Percentiles rank a stretch among this genome's conserved stretches.
Conservation (phyloP, 2,113 vertebrate species). For the Carlito syrichta region DNA sequence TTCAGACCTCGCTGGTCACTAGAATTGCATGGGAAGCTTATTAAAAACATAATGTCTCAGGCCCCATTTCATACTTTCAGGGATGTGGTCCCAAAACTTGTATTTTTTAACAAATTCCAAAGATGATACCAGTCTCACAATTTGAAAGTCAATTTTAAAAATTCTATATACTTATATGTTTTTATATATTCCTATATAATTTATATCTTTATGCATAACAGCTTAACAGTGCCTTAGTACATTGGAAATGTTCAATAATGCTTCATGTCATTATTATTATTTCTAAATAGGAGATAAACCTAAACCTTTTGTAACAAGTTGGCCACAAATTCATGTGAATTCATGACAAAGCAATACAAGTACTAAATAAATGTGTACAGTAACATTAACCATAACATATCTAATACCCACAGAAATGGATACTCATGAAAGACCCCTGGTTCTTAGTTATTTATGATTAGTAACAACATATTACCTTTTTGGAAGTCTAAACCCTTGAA, state of each 20-base stretch:
- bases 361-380: neutral
- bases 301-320: neutral
- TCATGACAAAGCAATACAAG: slow-evolving; percentile 12
- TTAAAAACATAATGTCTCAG: neutral
- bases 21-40: neutral
- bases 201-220: neutral
- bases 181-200: neutral
- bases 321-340: neutral
- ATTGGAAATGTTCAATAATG: slow-evolving; percentile 1
- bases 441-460: slow-evolving; percentile 21
- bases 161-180: no score
- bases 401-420: neutral
- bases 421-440: neutral
- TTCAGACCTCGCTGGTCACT: neutral
- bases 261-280: slow-evolving; percentile 15
- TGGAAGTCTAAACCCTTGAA: slow-evolving; percentile 5
- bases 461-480: neutral
- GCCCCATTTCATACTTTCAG: neutral
- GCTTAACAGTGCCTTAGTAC: neutral
- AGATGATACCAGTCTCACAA: neutral
- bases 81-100: neutral
- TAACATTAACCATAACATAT: neutral
- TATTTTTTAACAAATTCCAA: slow-evolving; percentile 18
- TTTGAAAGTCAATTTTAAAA: slow-evolving; percentile 16
- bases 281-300: slow-evolving; percentile 38